Evolutionary conservation across 2,888 invertebrate genomes (phyloP).

Genomic region (Ectemnius cavifrons): DNA sequence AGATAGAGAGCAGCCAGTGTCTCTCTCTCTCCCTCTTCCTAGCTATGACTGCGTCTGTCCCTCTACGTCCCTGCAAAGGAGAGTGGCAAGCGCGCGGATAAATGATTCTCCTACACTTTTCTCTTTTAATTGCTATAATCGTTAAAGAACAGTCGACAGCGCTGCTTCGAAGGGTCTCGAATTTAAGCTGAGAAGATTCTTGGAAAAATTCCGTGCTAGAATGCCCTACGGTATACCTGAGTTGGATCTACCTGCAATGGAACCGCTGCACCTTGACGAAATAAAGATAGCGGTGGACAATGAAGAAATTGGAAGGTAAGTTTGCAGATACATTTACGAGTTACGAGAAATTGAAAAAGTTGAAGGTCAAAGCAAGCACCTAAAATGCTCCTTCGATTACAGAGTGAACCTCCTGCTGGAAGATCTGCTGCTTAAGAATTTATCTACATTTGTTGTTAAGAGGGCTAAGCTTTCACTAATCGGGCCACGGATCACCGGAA

Average conservation of each 20-base stretch:
- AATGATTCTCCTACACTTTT: no score
- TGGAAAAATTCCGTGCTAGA: constrained; percentile 69
- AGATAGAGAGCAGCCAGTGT: no score
- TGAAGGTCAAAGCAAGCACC: no score
- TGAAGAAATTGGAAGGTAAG: constrained; percentile 71
- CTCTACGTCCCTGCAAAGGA: no score
- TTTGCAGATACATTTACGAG: background rate
- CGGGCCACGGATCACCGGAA: constrained; percentile 69
- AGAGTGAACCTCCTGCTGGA: constrained; percentile 64
- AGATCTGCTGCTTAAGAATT: constrained; percentile 60
- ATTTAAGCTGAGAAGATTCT: constrained; percentile 68
- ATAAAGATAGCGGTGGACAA: constrained; percentile 64
- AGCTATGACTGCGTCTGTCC: no score
- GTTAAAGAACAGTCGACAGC: constrained; percentile 71
- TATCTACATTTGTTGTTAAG: constrained; percentile 69
- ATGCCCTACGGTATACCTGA: constrained; percentile 73
- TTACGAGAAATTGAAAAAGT: no score
- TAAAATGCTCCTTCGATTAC: constrained; percentile 23
- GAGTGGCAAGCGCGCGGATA: no score
- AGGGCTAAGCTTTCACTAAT: constrained; percentile 69
- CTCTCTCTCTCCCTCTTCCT: no score
- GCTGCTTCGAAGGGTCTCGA: constrained; percentile 73
- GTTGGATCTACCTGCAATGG: constrained; percentile 67
- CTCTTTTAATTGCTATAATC: background rate
- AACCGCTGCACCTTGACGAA: constrained; percentile 67